Evolutionary conservation across 2,113 vertebrate species (phyloP).

Genomic region (Empidonax alnorum): DNA sequence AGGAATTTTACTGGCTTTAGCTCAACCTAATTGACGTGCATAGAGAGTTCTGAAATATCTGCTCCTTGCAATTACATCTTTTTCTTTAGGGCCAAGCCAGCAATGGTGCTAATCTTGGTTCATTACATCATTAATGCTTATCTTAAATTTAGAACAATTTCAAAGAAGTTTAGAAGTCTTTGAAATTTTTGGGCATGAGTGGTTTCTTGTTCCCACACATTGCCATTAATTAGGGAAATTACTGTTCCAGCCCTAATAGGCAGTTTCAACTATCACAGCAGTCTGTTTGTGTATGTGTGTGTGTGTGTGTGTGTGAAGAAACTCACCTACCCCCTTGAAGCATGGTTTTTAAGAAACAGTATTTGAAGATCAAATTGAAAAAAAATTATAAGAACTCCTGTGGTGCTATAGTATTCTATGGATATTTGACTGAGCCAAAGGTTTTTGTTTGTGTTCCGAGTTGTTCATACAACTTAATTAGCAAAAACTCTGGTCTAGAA

Average conservation of each 20-base stretch:
- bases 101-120: constrained; percentile 56
- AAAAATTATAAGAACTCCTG: neutral
- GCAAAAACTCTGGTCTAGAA: neutral
- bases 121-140: constrained; percentile 62
- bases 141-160: constrained; percentile 66
- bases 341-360: neutral
- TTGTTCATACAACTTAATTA: neutral
- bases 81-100: constrained; percentile 28
- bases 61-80: neutral
- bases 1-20: neutral
- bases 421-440: neutral
- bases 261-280: neutral
- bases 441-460: neutral
- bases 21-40: neutral
- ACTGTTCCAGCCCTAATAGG: neutral
- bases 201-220: constrained; percentile 20
- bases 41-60: constrained; percentile 17
- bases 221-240: neutral
- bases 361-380: neutral
- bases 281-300: too few relatives aligned
- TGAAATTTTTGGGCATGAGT: neutral
- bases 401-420: neutral
- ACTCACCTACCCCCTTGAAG: neutral
- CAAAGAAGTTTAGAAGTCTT: constrained; percentile 55
- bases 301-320: neutral